Conservation (phyloP, 2,888 invertebrate genomes). For the Sarcophaga variegata region DNA sequence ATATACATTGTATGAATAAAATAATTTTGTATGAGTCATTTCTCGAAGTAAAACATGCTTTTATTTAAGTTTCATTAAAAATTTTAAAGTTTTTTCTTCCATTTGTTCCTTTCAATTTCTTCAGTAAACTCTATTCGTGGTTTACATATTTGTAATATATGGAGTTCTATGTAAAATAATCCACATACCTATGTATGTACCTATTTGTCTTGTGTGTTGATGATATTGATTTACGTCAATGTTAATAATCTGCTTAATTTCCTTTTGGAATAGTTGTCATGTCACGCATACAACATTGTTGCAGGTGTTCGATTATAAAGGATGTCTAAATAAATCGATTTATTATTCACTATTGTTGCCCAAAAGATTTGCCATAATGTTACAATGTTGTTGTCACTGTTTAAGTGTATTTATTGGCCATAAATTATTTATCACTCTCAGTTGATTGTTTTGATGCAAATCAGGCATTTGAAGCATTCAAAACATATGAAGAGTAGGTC, state of each 20-base stretch:
- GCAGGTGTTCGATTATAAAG: not conserved
- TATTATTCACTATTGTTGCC: slow-evolving; percentile 3
- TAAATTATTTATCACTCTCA: not conserved
- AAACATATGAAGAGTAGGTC: not conserved
- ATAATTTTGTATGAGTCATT: no score
- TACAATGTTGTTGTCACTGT: not conserved
- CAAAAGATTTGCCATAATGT: slow-evolving; percentile 1
- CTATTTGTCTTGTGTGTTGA: not conserved
- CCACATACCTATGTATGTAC: not conserved
- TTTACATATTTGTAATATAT: no score
- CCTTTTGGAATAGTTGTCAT: slow-evolving; percentile 14
- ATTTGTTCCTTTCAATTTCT: no score
- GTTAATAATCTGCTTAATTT: slow-evolving; percentile 28
- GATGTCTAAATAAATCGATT: slow-evolving; percentile 17
- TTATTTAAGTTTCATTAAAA: no score
- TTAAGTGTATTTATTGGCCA: slow-evolving; percentile 9
- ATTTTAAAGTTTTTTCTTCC: no score
- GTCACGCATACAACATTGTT: not conserved
- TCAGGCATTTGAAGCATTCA: not conserved
- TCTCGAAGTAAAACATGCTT: no score
- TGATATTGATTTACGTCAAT: slow-evolving; percentile 28
- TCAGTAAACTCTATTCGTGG: no score
- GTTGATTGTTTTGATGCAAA: not conserved
- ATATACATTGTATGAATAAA: no score
- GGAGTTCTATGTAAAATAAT: no score